phyloP scores from a whole-genome alignment of 1,140 invertebrate species.

The Drosophila parvula region DNA sequence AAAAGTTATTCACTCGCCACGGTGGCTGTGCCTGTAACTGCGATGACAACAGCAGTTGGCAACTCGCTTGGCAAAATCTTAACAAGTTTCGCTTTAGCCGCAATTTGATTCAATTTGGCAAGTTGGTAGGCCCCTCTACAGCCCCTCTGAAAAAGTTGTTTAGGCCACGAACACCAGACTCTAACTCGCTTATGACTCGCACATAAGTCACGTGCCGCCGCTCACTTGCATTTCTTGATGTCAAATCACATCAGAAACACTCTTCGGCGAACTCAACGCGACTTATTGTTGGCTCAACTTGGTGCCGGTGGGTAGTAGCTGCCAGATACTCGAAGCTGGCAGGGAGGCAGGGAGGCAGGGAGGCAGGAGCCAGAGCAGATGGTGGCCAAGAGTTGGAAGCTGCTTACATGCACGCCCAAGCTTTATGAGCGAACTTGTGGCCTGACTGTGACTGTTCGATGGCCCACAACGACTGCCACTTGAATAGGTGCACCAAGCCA shows the following conservation, averaged over 20 bases:
- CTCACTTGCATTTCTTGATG: conserved; percentile 44
- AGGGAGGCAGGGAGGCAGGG: neutral
- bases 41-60: conserved; percentile 47
- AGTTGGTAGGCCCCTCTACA: conserved; percentile 11
- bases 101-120: conserved; percentile 79
- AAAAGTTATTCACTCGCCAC: conserved; percentile 54
- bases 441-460: neutral
- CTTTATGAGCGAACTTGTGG: conserved; percentile 33
- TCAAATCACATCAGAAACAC: conserved; percentile 74
- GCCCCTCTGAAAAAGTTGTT: conserved; percentile 52
- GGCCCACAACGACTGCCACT: conserved; percentile 20
- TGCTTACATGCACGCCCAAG: conserved; percentile 57
- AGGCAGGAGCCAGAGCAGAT: neutral
- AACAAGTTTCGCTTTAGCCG: conserved; percentile 71
- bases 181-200: conserved; percentile 72
- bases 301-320: neutral
- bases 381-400: conserved; percentile 10
- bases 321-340: neutral
- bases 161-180: conserved; percentile 48
- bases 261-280: conserved; percentile 28
- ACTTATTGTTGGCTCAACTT: conserved; percentile 27
- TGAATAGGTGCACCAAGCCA: conserved; percentile 17
- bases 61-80: conserved; percentile 63
- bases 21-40: conserved; percentile 19
- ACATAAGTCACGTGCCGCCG: conserved; percentile 67